Conservation (phyloP, 2,113 vertebrate genomes). For the Silurus glanis region DNA sequence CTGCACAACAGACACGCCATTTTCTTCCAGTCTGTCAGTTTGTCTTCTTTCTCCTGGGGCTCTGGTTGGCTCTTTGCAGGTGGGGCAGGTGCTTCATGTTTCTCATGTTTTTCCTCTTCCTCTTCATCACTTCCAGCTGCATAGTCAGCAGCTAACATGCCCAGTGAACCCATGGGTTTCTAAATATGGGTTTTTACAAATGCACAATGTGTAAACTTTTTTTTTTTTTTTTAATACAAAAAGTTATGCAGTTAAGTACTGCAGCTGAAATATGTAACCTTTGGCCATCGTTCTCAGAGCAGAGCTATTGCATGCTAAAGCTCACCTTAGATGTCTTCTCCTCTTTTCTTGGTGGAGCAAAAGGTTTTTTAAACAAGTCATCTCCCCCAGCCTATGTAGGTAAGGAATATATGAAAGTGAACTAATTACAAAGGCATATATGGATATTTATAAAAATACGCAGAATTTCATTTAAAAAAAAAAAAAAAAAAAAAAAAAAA, state of each 20-base stretch:
- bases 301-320: background rate
- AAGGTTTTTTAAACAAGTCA: slow-evolving; percentile 94
- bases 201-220: too few species aligned
- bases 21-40: slow-evolving; percentile 97
- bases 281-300: background rate
- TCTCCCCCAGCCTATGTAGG: slow-evolving; percentile 72
- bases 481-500: background rate
- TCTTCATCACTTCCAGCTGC: slow-evolving; percentile 94
- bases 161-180: slow-evolving; percentile 91
- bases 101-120: slow-evolving; percentile 88
- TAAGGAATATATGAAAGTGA: background rate
- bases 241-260: background rate
- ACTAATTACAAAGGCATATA: background rate
- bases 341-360: slow-evolving; percentile 85
- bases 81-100: slow-evolving; percentile 72
- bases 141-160: slow-evolving; percentile 90
- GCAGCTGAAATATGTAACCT: background rate
- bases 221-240: too few species aligned
- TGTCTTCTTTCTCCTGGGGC: slow-evolving; percentile 79
- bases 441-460: background rate
- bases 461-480: background rate
- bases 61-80: slow-evolving; percentile 68
- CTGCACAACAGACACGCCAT: slow-evolving; percentile 94
- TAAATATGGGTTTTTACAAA: slow-evolving; percentile 49
- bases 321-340: slow-evolving; percentile 80